Conservation (phyloP, 2,113 vertebrate species). For the Glaucomys volans region DNA sequence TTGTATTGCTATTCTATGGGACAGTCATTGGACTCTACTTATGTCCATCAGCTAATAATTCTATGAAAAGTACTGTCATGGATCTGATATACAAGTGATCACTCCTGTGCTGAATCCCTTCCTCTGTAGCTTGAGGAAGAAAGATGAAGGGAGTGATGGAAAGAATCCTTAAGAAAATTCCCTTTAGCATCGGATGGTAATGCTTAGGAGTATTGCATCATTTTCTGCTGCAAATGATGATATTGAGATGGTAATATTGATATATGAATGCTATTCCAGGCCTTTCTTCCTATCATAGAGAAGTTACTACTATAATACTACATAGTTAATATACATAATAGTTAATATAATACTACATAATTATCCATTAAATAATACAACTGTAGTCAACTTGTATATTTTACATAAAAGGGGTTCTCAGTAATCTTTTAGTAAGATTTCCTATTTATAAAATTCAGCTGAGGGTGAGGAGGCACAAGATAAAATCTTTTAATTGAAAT, state of each 20-base stretch:
- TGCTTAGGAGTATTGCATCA: too few relatives aligned
- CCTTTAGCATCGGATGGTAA: too few relatives aligned
- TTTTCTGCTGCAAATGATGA: too few relatives aligned
- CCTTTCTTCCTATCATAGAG: not conserved
- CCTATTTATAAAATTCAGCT: not conserved
- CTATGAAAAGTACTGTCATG: too few relatives aligned
- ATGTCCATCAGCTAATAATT: too few relatives aligned
- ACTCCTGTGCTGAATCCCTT: not conserved
- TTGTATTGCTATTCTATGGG: too few relatives aligned
- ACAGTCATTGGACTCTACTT: too few relatives aligned
- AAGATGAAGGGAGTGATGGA: too few relatives aligned
- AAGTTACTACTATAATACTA: not conserved
- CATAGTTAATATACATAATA: too few relatives aligned
- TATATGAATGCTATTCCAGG: not conserved
- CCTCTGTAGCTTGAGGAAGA: too few relatives aligned
- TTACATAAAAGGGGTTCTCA: not conserved
- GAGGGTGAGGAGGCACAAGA: not conserved
- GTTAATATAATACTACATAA: not conserved
- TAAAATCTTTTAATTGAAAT: constrained; percentile 5
- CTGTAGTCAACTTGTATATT: not conserved
- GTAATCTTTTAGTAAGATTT: not conserved
- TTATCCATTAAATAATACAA: not conserved
- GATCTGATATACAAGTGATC: too few relatives aligned
- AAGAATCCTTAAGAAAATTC: too few relatives aligned
- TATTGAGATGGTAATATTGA: not conserved